Percentiles rank a stretch among this genome's conserved stretches.
phyloP scores from a whole-genome alignment of 2,888 invertebrate species.

The Brenthis daphne region DNA sequence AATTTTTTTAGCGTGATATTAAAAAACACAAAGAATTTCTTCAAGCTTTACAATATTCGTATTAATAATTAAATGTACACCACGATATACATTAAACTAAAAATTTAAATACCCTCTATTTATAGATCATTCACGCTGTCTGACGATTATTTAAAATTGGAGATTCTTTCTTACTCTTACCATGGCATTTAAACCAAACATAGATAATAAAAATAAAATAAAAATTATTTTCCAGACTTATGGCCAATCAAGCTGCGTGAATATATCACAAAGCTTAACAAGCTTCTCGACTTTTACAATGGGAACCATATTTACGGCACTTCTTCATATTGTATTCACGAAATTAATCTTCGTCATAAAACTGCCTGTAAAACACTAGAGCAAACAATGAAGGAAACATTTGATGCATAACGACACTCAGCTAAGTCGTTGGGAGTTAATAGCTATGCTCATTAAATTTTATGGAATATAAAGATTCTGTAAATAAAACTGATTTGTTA shows the following conservation, averaged over 20 bases:
- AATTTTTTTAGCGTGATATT: too few relatives aligned
- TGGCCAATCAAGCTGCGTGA: background rate
- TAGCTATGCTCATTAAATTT: constrained; percentile 52
- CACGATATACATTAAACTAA: too few relatives aligned
- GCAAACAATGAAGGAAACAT: constrained; percentile 33
- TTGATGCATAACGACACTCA: constrained; percentile 43
- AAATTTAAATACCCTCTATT: too few relatives aligned
- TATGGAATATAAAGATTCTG: constrained; percentile 52
- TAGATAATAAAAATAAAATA: too few relatives aligned
- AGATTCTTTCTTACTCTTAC: too few relatives aligned
- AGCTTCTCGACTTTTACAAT: constrained; percentile 21
- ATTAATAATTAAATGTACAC: too few relatives aligned
- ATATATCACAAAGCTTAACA: constrained; percentile 12
- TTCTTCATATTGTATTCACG: constrained; percentile 30
- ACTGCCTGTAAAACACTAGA: constrained; percentile 35
- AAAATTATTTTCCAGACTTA: too few relatives aligned
- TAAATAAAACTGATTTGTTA: constrained; percentile 49
- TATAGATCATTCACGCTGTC: too few relatives aligned
- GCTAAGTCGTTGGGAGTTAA: constrained; percentile 45
- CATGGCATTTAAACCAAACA: too few relatives aligned
- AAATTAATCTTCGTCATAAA: constrained; percentile 37
- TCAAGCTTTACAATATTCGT: too few relatives aligned
- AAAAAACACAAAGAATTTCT: too few relatives aligned
- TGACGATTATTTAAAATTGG: too few relatives aligned
- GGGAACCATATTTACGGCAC: constrained; percentile 25